Conservation (phyloP, 1,140 invertebrate genomes). For the Agrypnia vestita region DNA sequence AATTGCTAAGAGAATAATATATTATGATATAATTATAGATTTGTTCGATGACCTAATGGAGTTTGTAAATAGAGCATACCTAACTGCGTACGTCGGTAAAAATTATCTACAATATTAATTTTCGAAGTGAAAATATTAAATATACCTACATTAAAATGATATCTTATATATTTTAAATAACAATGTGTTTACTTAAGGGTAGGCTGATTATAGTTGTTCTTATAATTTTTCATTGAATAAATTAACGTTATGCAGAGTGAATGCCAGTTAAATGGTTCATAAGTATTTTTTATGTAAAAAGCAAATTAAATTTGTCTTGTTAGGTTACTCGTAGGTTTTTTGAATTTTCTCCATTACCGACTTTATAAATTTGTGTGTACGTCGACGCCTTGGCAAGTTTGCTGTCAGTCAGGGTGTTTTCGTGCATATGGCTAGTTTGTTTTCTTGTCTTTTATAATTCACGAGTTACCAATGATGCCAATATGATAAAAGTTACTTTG, state of each 20-base stretch:
- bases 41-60: conserved; percentile 36
- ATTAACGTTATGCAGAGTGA: conserved; percentile 27
- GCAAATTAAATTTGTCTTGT: conserved; percentile 57
- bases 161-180: conserved; percentile 57
- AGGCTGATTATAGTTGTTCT: conserved; percentile 25
- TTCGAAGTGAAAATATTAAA: conserved; percentile 48
- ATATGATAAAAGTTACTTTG: conserved; percentile 56
- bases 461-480: conserved; percentile 62
- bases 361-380: conserved; percentile 40
- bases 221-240: conserved; percentile 49
- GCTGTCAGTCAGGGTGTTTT: conserved; percentile 11
- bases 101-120: conserved; percentile 33
- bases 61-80: conserved; percentile 50
- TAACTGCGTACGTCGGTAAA: conserved; percentile 19
- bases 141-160: conserved; percentile 36
- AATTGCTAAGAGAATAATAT: conserved; percentile 57
- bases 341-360: conserved; percentile 56
- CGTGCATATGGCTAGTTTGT: conserved; percentile 48
- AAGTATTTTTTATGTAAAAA: conserved; percentile 59
- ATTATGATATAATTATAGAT: conserved; percentile 52
- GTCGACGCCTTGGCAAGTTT: conserved; percentile 9
- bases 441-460: conserved; percentile 59
- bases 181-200: conserved; percentile 48
- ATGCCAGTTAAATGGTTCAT: conserved; percentile 35
- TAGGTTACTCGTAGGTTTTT: conserved; percentile 58